phyloP scores from a whole-genome alignment of 2,888 invertebrate species.

The Tetrapedia diversipes region DNA sequence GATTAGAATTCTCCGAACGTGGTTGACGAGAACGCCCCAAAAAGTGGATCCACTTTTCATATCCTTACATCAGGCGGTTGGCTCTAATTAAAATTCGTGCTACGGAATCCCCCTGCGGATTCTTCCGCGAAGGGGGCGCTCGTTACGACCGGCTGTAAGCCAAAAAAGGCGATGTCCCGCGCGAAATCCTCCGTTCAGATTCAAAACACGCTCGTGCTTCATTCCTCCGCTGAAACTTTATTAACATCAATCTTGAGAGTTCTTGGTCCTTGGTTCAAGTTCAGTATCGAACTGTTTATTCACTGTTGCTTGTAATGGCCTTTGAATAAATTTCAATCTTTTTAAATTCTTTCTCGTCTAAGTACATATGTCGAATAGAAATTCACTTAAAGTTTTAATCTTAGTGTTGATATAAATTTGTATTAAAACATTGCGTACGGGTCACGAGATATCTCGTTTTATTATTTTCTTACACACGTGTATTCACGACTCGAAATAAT shows the following conservation, averaged over 20 bases:
- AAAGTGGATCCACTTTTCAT: conserved; percentile 18
- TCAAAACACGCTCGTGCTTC: conserved; percentile 23
- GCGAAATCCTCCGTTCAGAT: background rate
- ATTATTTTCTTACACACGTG: too few species aligned
- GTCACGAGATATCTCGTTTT: too few species aligned
- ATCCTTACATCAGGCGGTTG: background rate
- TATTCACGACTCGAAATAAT: too few species aligned
- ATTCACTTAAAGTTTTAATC: too few species aligned
- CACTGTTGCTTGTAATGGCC: too few species aligned
- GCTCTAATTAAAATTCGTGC: conserved; percentile 24
- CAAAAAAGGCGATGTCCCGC: conserved; percentile 1
- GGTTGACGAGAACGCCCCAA: background rate
- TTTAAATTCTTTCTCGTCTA: too few species aligned
- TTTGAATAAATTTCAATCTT: too few species aligned
- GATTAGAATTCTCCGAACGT: conserved; percentile 3
- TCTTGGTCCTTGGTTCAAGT: too few species aligned
- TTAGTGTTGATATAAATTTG: too few species aligned
- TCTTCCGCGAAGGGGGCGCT: background rate
- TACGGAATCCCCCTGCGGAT: background rate
- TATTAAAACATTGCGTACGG: too few species aligned
- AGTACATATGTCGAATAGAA: too few species aligned
- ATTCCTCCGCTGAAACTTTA: conserved; percentile 25
- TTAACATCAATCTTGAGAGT: background rate
- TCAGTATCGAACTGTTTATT: too few species aligned
- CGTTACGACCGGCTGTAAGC: conserved; percentile 3